These are phyloP conservation scores for Ptilonorhynchus violaceus DNA, from an alignment of 2,113 vertebrate genomes.

Conservation along the genomic window DNA sequence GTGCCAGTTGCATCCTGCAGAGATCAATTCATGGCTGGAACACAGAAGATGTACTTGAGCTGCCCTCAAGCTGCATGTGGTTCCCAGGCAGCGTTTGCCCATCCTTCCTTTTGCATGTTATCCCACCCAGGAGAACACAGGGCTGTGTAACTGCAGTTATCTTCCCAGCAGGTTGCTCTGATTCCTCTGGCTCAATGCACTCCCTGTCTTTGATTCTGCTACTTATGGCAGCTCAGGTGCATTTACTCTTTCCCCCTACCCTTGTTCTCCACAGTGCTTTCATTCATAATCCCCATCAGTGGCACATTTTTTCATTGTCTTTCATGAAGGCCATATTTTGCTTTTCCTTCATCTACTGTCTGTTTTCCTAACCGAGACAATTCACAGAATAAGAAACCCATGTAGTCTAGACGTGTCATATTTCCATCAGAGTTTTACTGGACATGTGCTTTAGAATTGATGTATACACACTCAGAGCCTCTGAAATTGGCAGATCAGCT, in stretches of 20 bases:
- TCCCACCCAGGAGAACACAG: neutral
- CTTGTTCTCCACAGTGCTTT: neutral
- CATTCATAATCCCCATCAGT: neutral
- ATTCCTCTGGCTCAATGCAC: neutral
- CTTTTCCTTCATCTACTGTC: neutral
- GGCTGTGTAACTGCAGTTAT: neutral
- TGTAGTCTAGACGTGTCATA: neutral
- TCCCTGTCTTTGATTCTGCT: neutral
- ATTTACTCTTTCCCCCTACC: neutral
- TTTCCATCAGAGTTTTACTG: neutral
- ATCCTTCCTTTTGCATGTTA: neutral
- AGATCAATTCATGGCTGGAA: neutral
- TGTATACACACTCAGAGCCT: fast-evolving
- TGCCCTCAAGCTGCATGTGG: neutral
- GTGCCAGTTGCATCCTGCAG: neutral
- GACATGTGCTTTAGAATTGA: neutral
- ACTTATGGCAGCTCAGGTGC: neutral
- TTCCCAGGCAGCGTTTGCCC: neutral
- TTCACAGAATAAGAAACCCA: neutral
- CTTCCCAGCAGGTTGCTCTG: neutral
- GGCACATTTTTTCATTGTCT: neutral
- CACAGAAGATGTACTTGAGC: neutral
- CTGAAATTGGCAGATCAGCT: neutral
- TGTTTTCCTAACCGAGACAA: neutral
- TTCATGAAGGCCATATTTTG: neutral